Base-by-base conservation (phyloP, 2,888 invertebrate genomes). In the Cephus spinipes region DNA sequence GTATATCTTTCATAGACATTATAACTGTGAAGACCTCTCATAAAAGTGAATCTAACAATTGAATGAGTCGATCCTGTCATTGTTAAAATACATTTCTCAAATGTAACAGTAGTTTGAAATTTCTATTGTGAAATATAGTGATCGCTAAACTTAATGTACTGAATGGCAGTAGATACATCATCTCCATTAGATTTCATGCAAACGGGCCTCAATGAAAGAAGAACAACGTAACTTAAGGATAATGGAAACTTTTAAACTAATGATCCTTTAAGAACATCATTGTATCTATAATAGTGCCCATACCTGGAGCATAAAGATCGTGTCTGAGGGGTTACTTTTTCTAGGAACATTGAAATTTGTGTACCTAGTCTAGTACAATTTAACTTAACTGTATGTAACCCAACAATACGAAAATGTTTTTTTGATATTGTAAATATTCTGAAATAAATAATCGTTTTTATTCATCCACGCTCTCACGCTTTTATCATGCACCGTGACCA, bases 401-500 rank as follows among this genome's bases (percentile, higher is more conserved):
- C 85, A 85, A 32, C 12, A 31, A 34, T 74, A 83, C 12, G 71
- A 71, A 77, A 81, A 83, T 81, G 83, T 88, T 86, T 88, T 89
- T 88, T 88, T 85, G 83, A 89, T 89, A 91, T 86, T 90, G 90
- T 90, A 91, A 89, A 90, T 91, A 91, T 89, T 91, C 88, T 87
- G 81, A 87, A 91, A 91, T 91, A 90, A 91, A 91, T 90, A 89
- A 90, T 90, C 90, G 89, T 91, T 91, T 91, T 90, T 90, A 90
- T 90, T 89, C 88, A 87, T 55, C 55, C 55, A 23, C 40, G 55
- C 2, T 55, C 55, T 55, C 23, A 55, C 23, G 55, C 55, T 23
- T 55, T 55, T 9, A 23, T 15, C 23, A 1, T 55, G 15, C 6
- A 55, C 23, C 55, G 1, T 23, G 55, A 55, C 6, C 55, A 23